Evolutionary conservation across 2,113 vertebrate species (phyloP), one percentile per base, ranked within the genome.

Genomic region (Coregonus clupeaformis): DNA sequence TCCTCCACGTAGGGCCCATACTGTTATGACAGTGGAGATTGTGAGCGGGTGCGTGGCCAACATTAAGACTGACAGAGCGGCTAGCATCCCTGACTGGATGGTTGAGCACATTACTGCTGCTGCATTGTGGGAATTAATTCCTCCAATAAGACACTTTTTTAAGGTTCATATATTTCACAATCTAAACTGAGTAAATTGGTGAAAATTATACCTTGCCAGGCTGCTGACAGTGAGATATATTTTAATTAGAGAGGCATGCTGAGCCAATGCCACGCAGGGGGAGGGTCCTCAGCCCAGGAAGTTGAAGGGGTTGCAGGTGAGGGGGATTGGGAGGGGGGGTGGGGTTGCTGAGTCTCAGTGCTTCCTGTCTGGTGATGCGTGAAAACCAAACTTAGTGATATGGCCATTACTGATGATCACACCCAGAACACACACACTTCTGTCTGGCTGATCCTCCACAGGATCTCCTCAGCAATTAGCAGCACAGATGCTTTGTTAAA

Each of bases 121-220:
- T 86, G 93, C 92, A 95, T 94, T 95, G 95, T 96, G 95, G 95
- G 93, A 97, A 98, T 97, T 97, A 98, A 98, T 98, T 96, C 94
- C 94, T 96, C 94, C 95, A 96, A 96, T 96, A 94, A 95, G 96
- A 91, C 92, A 84, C 93, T 97, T 96, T 95, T 91, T 96, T 96
- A 95, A 95, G 95, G 94, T 94, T 98, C 95, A 96, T 95, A 95
- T 97, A 97, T 96, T 96, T 95, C 94, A 94, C 94, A 95, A 95
- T 95, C 93, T 95, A 95, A 97, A 96, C 94, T 90, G 94, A 96
- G 95, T 95, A 96, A 96, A 96, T 96, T 93, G 94, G 94, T 92
- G 94, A 95, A 98, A 96, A 98, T 97, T 96, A 97, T 95, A 94
- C 94, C 94, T 96, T 96, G 94, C 94, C 93, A 93, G 93, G 93